These are phyloP conservation scores for Magallana gigas DNA, from an alignment of 1,140 invertebrate genomes.

Conservation along the genomic window DNA sequence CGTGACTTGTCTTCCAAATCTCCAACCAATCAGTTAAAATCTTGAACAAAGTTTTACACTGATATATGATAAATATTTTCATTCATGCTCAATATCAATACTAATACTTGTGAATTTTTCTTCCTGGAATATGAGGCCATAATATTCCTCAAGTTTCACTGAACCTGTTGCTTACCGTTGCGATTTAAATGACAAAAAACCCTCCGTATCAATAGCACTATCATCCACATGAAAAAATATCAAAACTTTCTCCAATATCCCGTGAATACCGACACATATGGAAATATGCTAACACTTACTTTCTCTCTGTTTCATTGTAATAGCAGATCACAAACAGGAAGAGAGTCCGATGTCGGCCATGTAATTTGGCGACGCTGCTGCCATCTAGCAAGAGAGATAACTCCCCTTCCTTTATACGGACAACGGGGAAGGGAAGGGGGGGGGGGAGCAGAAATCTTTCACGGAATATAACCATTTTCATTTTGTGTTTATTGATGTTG, in stretches of 20 bases:
- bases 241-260: neutral
- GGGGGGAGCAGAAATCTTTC: too few relatives aligned
- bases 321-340: conserved; percentile 6
- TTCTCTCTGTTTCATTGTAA: conserved; percentile 11
- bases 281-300: neutral
- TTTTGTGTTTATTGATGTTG: too few relatives aligned
- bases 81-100: neutral
- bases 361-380: neutral
- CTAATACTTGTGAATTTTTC: neutral
- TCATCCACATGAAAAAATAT: too few relatives aligned
- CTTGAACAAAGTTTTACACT: too few relatives aligned
- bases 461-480: too few relatives aligned
- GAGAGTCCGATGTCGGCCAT: conserved; percentile 17
- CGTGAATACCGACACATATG: neutral
- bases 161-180: neutral
- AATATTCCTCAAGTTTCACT: neutral
- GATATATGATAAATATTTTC: too few relatives aligned
- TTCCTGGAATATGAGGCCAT: conserved; percentile 2
- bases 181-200: too few relatives aligned
- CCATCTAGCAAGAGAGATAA: neutral
- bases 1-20: too few relatives aligned
- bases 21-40: too few relatives aligned
- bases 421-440: too few relatives aligned
- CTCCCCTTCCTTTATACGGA: neutral
- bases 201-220: too few relatives aligned